Conservation (phyloP, 2,113 vertebrate species). For the Passer domesticus region DNA sequence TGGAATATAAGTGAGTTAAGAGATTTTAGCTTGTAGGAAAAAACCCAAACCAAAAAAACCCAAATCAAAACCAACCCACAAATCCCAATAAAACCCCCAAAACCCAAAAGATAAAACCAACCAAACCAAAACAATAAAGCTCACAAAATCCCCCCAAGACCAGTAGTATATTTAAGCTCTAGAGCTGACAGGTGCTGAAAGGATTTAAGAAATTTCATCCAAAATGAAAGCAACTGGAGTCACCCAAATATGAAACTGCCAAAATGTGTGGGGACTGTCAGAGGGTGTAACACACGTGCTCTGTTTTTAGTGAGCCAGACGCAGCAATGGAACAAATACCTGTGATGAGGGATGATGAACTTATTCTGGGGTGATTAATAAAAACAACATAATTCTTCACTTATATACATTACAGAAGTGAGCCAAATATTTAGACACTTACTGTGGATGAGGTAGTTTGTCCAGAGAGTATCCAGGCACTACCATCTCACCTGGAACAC, state of each 20-base stretch:
- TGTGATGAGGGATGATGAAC: background rate
- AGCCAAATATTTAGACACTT: background rate
- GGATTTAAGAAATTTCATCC: background rate
- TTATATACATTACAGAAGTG: background rate
- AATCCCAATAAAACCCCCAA: background rate
- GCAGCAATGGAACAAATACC: background rate
- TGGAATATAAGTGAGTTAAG: background rate
- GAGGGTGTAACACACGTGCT: background rate
- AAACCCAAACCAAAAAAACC: background rate
- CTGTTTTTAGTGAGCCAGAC: background rate
- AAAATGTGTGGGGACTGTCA: background rate
- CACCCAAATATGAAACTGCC: background rate
- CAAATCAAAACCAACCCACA: background rate
- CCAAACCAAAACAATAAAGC: background rate
- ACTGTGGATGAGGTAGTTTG: background rate
- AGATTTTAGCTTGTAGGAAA: background rate
- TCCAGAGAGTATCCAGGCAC: background rate
- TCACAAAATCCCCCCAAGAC: fast-evolving
- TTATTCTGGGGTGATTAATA: background rate
- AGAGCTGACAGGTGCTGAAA: background rate
- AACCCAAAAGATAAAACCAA: background rate
- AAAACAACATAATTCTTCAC: background rate
- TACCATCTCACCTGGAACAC: background rate
- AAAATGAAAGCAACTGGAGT: background rate
- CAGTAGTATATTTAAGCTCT: background rate